These are phyloP conservation scores for Thera obeliscata DNA, from an alignment of 2,888 invertebrate genomes.

Conservation along the genomic window DNA sequence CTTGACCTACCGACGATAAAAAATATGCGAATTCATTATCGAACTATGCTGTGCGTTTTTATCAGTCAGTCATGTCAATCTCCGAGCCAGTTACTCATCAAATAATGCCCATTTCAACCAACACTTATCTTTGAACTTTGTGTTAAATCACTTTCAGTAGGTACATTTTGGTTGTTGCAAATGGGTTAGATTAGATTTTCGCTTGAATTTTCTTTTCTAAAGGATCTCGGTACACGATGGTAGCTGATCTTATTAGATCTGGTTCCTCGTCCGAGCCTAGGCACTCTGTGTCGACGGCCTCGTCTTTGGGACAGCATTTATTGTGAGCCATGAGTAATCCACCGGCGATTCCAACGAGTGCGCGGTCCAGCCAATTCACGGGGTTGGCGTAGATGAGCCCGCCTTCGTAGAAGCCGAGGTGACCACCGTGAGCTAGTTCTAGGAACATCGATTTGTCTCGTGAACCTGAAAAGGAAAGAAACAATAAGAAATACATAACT, in stretches of 20 bases:
- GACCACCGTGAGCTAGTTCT: constrained; percentile 95
- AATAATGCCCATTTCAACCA: constrained; percentile 3
- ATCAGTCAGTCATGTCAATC: constrained; percentile 13
- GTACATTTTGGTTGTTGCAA: constrained; percentile 5
- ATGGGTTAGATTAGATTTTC: background rate
- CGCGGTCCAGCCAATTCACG: constrained; percentile 96
- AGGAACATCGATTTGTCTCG: constrained; percentile 89
- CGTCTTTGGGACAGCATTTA: constrained; percentile 67
- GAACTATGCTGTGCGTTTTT: constrained; percentile 11
- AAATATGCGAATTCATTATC: constrained; percentile 9
- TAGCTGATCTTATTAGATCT: constrained; percentile 72
- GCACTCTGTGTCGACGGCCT: constrained; percentile 37
- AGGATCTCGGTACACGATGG: constrained; percentile 74
- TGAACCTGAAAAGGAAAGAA: constrained; percentile 78
- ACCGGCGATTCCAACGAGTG: constrained; percentile 92
- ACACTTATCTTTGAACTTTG: background rate
- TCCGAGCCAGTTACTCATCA: constrained; percentile 3
- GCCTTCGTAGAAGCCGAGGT: constrained; percentile 97
- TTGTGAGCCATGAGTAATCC: constrained; percentile 87
- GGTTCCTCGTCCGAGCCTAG: constrained; percentile 63
- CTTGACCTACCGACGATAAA: constrained; percentile 18
- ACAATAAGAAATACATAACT: background rate
- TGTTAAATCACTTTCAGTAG: background rate
- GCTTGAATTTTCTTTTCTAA: constrained; percentile 57
- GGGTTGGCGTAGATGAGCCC: constrained; percentile 94